phyloP scores from a whole-genome alignment of 2,797 vertebrate genomes.

The Cirrhinus molitorella region DNA sequence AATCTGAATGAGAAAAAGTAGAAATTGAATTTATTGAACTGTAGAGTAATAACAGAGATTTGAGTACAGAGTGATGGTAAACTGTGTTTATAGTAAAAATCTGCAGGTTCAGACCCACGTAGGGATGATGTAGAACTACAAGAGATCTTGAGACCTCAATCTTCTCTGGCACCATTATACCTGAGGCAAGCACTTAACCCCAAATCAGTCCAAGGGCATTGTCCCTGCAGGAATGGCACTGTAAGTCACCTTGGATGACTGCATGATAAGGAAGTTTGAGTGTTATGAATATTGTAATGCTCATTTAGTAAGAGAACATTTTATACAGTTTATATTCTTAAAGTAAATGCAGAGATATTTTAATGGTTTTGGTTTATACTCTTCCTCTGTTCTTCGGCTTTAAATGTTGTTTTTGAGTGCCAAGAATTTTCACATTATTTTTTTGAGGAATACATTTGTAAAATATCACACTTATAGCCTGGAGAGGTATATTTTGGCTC shows the following conservation, averaged over 20 bases:
- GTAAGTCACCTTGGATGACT: slow-evolving; percentile 27
- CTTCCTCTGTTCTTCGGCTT: not conserved
- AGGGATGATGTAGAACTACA: slow-evolving; percentile 9
- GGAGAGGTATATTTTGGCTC: slow-evolving; percentile 35
- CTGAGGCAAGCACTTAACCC: slow-evolving; percentile 15
- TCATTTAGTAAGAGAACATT: not conserved
- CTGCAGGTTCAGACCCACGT: not conserved
- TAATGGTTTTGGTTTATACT: not conserved
- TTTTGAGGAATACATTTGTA: not conserved
- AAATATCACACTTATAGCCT: slow-evolving; percentile 15
- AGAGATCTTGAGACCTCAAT: not conserved
- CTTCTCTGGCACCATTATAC: slow-evolving; percentile 2
- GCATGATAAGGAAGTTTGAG: not conserved
- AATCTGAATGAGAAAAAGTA: not conserved
- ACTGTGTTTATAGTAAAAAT: not conserved
- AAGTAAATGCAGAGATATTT: not conserved
- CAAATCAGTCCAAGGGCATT: not conserved
- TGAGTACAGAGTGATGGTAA: not conserved
- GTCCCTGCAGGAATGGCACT: slow-evolving; percentile 4
- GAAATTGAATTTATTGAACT: not conserved
- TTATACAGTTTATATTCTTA: not conserved
- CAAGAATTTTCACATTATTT: not conserved
- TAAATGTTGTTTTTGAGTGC: not conserved
- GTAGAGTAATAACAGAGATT: not conserved
- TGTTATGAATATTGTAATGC: slow-evolving; percentile 2